Evolutionary conservation across 2,113 vertebrate species (phyloP).

Genomic region (Mandrillus leucophaeus): DNA sequence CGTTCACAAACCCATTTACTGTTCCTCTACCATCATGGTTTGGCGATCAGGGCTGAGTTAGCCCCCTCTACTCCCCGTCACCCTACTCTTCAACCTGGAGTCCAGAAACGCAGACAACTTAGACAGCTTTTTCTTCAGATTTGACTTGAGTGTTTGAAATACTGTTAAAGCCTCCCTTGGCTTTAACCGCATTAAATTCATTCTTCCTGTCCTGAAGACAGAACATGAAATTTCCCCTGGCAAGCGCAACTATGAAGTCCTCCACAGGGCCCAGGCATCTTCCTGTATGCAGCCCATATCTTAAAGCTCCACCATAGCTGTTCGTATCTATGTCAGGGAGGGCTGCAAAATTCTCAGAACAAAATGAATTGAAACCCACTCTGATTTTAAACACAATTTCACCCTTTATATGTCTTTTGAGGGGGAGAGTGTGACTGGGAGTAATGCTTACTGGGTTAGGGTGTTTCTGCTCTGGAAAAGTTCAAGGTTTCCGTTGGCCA

Average conservation of each 20-base stretch:
- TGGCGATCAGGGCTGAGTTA: neutral
- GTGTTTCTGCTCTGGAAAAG: neutral
- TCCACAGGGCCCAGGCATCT: accelerated
- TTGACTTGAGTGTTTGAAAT: neutral
- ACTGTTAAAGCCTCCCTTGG: neutral
- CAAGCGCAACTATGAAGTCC: neutral
- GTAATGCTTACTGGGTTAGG: neutral
- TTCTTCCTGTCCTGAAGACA: neutral
- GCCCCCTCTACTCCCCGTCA: neutral
- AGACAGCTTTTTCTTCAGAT: neutral
- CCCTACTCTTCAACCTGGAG: neutral
- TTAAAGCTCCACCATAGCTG: accelerated
- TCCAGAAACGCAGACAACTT: neutral
- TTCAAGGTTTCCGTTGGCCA: neutral
- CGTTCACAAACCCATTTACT: accelerated
- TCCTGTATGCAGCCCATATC: accelerated
- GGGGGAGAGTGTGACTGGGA: neutral
- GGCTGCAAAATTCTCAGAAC: neutral
- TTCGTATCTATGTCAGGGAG: accelerated
- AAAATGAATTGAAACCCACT: neutral
- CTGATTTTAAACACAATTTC: neutral
- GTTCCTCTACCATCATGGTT: neutral
- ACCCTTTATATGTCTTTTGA: neutral
- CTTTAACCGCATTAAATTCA: neutral
- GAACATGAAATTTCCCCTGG: neutral